Conservation (phyloP, 2,888 invertebrate species). For the Apodemia zela region DNA sequence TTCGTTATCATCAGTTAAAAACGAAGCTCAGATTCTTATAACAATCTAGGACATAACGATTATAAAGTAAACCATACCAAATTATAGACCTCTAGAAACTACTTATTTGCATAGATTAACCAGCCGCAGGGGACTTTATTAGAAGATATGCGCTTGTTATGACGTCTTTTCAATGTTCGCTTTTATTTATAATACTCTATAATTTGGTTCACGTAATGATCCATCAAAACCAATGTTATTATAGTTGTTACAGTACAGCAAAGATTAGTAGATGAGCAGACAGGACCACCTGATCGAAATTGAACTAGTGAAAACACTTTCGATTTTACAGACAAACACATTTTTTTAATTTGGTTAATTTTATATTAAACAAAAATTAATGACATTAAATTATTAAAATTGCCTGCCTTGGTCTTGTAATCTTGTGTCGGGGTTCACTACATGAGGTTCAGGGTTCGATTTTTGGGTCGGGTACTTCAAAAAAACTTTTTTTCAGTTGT, state of each 20-base stretch:
- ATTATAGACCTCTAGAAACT: constrained; percentile 32
- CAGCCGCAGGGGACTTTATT: constrained; percentile 23
- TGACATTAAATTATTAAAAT: too few relatives aligned
- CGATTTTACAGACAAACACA: not conserved
- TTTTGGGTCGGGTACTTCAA: too few relatives aligned
- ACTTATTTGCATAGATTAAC: constrained; percentile 24
- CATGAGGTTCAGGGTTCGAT: too few relatives aligned
- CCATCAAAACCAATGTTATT: constrained; percentile 11
- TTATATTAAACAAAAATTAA: too few relatives aligned
- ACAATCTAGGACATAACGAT: constrained; percentile 33
- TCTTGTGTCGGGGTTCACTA: too few relatives aligned
- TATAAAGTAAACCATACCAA: constrained; percentile 38
- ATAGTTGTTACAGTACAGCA: not conserved
- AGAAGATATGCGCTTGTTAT: constrained; percentile 30
- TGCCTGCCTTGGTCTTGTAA: too few relatives aligned
- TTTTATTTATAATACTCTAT: constrained; percentile 28
- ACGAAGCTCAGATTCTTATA: constrained; percentile 36
- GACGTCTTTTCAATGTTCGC: constrained; percentile 25
- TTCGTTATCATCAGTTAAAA: not conserved
- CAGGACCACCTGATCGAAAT: constrained; percentile 1
- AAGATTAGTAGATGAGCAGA: constrained; percentile 7
- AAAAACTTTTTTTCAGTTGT: too few relatives aligned
- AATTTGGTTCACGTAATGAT: constrained; percentile 22
- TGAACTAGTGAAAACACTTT: not conserved
- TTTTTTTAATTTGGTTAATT: too few relatives aligned